Conservation (phyloP, 1,140 invertebrate species). For the Eumaeus atala region DNA sequence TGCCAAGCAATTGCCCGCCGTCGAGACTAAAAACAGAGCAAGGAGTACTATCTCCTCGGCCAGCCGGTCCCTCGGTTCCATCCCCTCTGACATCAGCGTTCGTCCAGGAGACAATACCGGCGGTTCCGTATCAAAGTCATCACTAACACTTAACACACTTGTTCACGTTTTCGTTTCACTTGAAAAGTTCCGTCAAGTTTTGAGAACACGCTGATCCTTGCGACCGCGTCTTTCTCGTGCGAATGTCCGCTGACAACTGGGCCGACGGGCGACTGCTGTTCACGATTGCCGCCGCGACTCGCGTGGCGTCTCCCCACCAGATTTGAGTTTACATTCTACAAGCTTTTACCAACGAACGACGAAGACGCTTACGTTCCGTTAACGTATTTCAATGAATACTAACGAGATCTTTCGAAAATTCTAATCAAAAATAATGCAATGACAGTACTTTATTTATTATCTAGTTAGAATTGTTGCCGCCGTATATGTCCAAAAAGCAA, state of each 20-base stretch:
- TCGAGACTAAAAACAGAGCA: constrained; percentile 60
- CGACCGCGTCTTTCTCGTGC: constrained; percentile 62
- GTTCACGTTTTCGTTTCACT: constrained; percentile 40
- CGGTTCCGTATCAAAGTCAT: constrained; percentile 61
- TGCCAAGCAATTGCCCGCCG: constrained; percentile 64
- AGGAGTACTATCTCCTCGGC: constrained; percentile 62
- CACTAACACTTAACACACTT: constrained; percentile 58
- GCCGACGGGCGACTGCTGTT: background rate
- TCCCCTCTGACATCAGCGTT: constrained; percentile 64
- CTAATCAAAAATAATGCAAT: too few relatives aligned
- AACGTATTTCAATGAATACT: too few relatives aligned
- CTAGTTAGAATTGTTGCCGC: too few relatives aligned
- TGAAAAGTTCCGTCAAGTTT: constrained; percentile 62
- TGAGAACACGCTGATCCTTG: constrained; percentile 57
- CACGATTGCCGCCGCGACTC: constrained; percentile 7
- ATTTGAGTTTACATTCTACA: background rate
- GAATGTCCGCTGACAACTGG: constrained; percentile 64
- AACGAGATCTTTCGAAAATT: too few relatives aligned
- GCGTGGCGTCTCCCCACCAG: constrained; percentile 12
- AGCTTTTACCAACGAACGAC: background rate
- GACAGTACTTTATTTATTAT: too few relatives aligned
- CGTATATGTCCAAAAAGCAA: too few relatives aligned
- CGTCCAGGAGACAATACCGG: constrained; percentile 58
- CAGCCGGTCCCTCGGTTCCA: constrained; percentile 59
- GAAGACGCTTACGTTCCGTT: too few relatives aligned